phyloP scores from a whole-genome alignment of 2,113 vertebrate species.

The Collichthys lucidus region DNA sequence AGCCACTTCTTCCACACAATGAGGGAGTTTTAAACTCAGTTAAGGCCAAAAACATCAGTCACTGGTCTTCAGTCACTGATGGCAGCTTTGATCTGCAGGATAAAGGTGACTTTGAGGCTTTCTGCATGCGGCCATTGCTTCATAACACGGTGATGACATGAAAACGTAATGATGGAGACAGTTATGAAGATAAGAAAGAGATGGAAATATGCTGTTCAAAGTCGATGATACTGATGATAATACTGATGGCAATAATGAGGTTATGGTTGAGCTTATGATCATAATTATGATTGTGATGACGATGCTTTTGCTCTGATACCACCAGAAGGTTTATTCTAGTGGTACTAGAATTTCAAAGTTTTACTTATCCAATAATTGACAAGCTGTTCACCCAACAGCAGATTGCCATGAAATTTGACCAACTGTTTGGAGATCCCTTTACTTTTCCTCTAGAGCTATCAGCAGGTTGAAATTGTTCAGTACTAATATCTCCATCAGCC shows the following conservation, averaged over 20 bases:
- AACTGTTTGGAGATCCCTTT: not conserved
- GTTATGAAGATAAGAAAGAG: slow-evolving; percentile 19
- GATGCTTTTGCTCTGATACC: not conserved
- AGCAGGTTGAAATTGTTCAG: not conserved
- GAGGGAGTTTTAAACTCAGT: slow-evolving; percentile 23
- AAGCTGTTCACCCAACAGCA: not conserved
- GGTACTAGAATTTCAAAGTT: too few relatives aligned
- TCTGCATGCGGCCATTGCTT: slow-evolving; percentile 29
- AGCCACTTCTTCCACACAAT: slow-evolving; percentile 47
- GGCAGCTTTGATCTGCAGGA: slow-evolving; percentile 62
- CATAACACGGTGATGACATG: slow-evolving; percentile 42
- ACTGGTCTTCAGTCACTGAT: slow-evolving; percentile 40
- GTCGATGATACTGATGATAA: not conserved
- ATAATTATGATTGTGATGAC: slow-evolving; percentile 12
- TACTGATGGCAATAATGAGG: slow-evolving; percentile 5
- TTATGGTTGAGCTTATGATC: slow-evolving; percentile 9
- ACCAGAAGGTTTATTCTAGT: not conserved
- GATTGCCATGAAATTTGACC: not conserved
- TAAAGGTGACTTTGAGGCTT: slow-evolving; percentile 57
- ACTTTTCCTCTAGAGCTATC: not conserved
- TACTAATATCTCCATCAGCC: not conserved
- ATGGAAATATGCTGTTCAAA: not conserved
- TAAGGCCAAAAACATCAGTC: slow-evolving; percentile 46
- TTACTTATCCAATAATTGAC: too few relatives aligned
- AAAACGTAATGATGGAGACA: slow-evolving; percentile 30